phyloP scores from a whole-genome alignment of 2,888 invertebrate species.

The Fragum sueziense region DNA sequence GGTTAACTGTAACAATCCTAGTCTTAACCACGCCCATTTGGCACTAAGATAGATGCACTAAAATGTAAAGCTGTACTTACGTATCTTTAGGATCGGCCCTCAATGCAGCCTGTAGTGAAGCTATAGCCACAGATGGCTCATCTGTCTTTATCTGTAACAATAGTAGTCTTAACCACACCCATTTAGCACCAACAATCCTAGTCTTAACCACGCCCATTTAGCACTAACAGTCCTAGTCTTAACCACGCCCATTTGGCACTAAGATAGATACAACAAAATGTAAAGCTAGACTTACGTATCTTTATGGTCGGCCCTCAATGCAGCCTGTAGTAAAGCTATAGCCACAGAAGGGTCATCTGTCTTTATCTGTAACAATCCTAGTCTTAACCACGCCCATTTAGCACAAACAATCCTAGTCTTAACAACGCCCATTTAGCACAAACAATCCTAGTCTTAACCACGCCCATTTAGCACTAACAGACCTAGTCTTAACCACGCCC shows the following conservation, averaged over 20 bases:
- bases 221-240: constrained; percentile 88
- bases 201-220: constrained; percentile 91
- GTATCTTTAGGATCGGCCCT: constrained; percentile 85
- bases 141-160: constrained; percentile 89
- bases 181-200: constrained; percentile 88
- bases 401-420: constrained; percentile 83
- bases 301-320: constrained; percentile 83
- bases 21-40: not conserved
- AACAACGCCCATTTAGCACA: too few relatives aligned
- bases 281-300: constrained; percentile 89
- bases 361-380: constrained; percentile 91
- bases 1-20: not conserved
- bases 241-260: constrained; percentile 90
- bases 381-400: constrained; percentile 91
- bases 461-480: constrained; percentile 92
- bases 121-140: constrained; percentile 89
- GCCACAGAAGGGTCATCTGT: constrained; percentile 89
- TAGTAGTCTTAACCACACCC: constrained; percentile 93
- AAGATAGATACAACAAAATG: constrained; percentile 68
- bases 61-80: constrained; percentile 84
- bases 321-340: constrained; percentile 88
- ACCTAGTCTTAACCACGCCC: constrained; percentile 93
- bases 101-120: constrained; percentile 87
- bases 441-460: constrained; percentile 92
- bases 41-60: not conserved